These are phyloP conservation scores for Geotrupes spiniger DNA, from an alignment of 2,888 invertebrate genomes.

Conservation along the genomic window DNA sequence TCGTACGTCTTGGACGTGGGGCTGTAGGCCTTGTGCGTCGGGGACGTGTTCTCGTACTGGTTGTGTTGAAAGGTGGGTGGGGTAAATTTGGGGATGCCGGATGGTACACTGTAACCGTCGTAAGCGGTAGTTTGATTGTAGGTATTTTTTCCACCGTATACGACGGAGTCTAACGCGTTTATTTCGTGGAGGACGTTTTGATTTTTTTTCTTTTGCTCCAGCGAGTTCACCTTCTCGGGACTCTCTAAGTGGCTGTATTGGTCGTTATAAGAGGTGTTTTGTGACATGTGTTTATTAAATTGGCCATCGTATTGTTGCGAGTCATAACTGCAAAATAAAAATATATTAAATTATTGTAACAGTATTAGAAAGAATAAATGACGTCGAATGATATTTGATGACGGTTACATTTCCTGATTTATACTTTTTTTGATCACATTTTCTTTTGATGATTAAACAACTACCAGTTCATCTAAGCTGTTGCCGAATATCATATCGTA, in stretches of 20 bases:
- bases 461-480: no score
- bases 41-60: slow-evolving; percentile 7
- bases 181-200: slow-evolving; percentile 40
- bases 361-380: no score
- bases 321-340: slow-evolving; percentile 26
- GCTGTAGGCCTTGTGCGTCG: slow-evolving; percentile 13
- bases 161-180: slow-evolving; percentile 41
- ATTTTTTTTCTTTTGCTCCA: slow-evolving; percentile 43
- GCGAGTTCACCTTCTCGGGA: slow-evolving; percentile 48
- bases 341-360: slow-evolving; percentile 2
- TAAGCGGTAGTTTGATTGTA: slow-evolving; percentile 39
- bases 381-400: no score
- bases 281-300: slow-evolving; percentile 18
- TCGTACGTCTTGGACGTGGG: slow-evolving; percentile 19
- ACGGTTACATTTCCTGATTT: no score
- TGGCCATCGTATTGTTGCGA: slow-evolving; percentile 27
- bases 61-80: slow-evolving; percentile 5
- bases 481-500: no score
- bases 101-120: slow-evolving; percentile 15
- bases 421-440: no score
- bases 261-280: slow-evolving; percentile 38
- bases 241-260: slow-evolving; percentile 47
- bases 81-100: slow-evolving; percentile 14
- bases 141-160: slow-evolving; percentile 40
- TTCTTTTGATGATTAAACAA: no score